These are phyloP conservation scores for Limnodromus scolopaceus DNA, from an alignment of 2,797 vertebrate genomes.

Conservation along the genomic window DNA sequence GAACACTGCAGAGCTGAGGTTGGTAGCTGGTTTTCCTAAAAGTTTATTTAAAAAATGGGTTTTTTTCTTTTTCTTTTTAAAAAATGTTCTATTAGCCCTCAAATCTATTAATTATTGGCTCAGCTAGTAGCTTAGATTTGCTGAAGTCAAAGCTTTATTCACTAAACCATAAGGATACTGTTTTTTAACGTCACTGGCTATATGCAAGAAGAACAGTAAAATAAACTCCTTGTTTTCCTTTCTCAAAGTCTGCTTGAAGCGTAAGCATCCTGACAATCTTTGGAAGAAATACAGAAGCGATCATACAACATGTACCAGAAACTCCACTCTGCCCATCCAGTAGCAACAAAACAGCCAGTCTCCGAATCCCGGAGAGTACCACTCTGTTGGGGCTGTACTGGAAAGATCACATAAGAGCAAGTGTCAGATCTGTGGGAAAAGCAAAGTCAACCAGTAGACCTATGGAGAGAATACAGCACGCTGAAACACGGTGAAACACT, in stretches of 20 bases:
- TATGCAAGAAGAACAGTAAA: background rate
- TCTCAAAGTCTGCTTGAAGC: background rate
- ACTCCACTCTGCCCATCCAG: background rate
- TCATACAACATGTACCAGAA: background rate
- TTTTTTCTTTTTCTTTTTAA: background rate
- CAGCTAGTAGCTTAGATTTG: background rate
- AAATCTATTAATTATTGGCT: background rate
- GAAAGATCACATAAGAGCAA: background rate
- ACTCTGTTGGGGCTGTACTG: background rate
- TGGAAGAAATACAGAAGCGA: background rate
- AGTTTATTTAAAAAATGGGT: background rate
- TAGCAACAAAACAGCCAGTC: background rate
- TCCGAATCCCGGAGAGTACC: background rate
- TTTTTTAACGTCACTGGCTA: background rate
- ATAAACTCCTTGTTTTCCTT: background rate
- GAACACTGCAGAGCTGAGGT: background rate
- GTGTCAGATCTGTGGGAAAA: background rate
- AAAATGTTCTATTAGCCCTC: background rate
- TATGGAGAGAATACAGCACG: background rate
- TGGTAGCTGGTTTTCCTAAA: background rate
- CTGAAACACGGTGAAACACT: background rate
- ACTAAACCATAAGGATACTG: background rate
- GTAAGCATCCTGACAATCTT: background rate
- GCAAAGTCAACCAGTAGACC: background rate
- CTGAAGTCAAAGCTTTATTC: background rate